Conservation (phyloP, 1,140 invertebrate genomes). For the Apis cerana region DNA sequence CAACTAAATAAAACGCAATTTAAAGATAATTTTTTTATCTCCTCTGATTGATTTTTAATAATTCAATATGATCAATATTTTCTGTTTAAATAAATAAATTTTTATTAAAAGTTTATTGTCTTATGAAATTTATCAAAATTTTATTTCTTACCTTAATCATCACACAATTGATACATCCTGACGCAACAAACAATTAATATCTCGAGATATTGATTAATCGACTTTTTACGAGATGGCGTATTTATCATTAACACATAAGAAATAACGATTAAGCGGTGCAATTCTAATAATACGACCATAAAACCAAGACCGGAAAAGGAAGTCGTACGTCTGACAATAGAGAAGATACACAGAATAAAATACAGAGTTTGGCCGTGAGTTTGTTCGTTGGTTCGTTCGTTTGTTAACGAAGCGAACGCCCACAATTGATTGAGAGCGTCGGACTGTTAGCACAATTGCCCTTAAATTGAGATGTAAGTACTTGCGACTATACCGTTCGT, state of each 20-base stretch:
- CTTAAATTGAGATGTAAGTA: constrained; percentile 42
- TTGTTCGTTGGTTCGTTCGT: constrained; percentile 22
- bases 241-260: neutral
- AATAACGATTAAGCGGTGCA: neutral
- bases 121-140: neutral
- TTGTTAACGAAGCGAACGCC: constrained; percentile 30
- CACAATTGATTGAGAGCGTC: constrained; percentile 38
- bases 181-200: neutral
- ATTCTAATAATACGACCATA: neutral
- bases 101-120: neutral
- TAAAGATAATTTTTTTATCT: no score
- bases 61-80: no score
- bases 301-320: constrained; percentile 27
- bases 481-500: constrained; percentile 17
- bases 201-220: neutral
- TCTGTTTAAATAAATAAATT: no score
- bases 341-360: constrained; percentile 22
- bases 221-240: neutral
- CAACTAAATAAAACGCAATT: neutral
- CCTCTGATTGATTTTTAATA: no score
- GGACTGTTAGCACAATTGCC: constrained; percentile 39
- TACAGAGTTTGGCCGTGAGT: constrained; percentile 10
- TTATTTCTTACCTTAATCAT: neutral
- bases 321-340: constrained; percentile 6
- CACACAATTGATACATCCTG: neutral